Evolutionary conservation across 2,113 vertebrate species (phyloP).

Genomic region (Hippopotamus amphibius): DNA sequence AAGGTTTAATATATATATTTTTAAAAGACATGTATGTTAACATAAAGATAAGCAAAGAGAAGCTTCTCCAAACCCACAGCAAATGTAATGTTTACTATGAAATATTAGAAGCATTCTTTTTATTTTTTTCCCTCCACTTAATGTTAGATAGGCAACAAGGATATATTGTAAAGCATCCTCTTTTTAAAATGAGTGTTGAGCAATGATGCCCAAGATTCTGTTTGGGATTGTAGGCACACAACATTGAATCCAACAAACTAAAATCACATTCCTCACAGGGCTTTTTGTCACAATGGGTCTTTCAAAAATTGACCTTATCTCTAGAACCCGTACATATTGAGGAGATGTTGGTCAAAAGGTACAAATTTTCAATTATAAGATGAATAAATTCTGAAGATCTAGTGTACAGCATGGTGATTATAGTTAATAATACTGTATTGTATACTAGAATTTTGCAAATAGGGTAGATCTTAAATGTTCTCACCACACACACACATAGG

Average conservation of each 20-base stretch:
- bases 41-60: neutral
- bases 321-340: neutral
- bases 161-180: neutral
- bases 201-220: neutral
- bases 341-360: neutral
- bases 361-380: neutral
- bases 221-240: neutral
- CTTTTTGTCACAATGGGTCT: neutral
- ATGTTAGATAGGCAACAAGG: no score
- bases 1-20: neutral
- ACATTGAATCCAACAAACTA: neutral
- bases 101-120: neutral
- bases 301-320: neutral
- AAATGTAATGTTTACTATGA: neutral
- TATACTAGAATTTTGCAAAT: neutral
- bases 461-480: neutral
- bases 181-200: neutral
- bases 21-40: neutral
- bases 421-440: neutral
- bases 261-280: neutral
- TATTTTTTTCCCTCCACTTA: no score
- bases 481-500: neutral
- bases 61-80: neutral
- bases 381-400: neutral
- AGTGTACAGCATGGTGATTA: neutral